Conservation (phyloP, 2,888 invertebrate species). For the Tachina fera region DNA sequence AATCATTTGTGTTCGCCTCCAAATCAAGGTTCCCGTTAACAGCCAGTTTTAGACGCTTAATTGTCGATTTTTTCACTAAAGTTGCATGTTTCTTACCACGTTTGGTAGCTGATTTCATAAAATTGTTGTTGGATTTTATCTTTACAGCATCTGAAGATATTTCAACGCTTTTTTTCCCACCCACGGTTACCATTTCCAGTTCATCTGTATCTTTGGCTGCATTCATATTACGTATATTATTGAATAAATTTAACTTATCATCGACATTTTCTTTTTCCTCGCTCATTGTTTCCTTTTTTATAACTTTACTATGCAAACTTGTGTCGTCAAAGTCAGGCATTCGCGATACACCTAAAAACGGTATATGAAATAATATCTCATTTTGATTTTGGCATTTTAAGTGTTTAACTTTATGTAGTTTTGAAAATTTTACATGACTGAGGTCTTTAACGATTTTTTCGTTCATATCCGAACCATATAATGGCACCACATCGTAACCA, state of each 20-base stretch:
- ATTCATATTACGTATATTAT: slow-evolving; percentile 1
- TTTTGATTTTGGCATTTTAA: slow-evolving; percentile 61
- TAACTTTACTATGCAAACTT: not conserved
- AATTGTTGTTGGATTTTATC: not conserved
- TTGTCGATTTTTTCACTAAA: slow-evolving; percentile 22
- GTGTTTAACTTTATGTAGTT: slow-evolving; percentile 70
- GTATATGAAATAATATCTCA: slow-evolving; percentile 71
- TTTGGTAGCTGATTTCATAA: not conserved
- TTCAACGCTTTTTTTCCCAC: not conserved
- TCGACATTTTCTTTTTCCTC: slow-evolving; percentile 53
- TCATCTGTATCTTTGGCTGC: slow-evolving; percentile 45
- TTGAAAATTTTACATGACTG: slow-evolving; percentile 75
- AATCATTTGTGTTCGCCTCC: slow-evolving; percentile 16
- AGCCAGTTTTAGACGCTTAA: slow-evolving; percentile 2
- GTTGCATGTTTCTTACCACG: slow-evolving; percentile 4
- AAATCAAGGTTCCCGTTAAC: not conserved
- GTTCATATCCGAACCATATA: slow-evolving; percentile 78
- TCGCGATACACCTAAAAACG: slow-evolving; percentile 79
- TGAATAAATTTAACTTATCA: slow-evolving; percentile 27
- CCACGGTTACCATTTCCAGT: not conserved
- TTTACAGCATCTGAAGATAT: slow-evolving; percentile 3
- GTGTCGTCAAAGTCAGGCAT: slow-evolving; percentile 11
- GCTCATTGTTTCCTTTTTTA: slow-evolving; percentile 17
- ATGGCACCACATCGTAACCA: slow-evolving; percentile 80
- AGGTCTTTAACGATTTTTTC: slow-evolving; percentile 80